phyloP scores from a whole-genome alignment of 2,888 invertebrate species.

The Neoaliturus tenellus region DNA sequence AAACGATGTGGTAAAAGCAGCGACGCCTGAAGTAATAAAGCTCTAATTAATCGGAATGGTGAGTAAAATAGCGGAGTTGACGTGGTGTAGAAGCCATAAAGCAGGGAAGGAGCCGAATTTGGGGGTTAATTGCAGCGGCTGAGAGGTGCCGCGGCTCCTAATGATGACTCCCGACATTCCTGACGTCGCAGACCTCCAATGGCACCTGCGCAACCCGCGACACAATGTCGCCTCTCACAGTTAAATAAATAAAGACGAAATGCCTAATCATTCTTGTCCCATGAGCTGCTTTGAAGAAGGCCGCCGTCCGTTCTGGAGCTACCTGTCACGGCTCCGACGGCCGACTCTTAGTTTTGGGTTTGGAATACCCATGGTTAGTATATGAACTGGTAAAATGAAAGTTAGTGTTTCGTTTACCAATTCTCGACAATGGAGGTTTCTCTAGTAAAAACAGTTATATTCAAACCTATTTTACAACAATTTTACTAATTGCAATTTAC shows the following conservation, averaged over 20 bases:
- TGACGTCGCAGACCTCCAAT: not conserved
- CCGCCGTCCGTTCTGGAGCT: not conserved
- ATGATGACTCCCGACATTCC: slow-evolving; percentile 8
- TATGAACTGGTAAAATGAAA: too few species aligned
- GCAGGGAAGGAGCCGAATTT: slow-evolving; percentile 16
- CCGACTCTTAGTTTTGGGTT: too few species aligned
- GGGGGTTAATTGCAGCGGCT: slow-evolving; percentile 5
- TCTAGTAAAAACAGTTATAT: too few species aligned
- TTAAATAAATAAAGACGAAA: slow-evolving; percentile 37
- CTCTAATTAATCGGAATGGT: slow-evolving; percentile 10
- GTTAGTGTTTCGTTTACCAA: too few species aligned
- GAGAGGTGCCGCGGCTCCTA: not conserved
- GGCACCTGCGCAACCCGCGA: slow-evolving; percentile 9
- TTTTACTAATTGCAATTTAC: too few species aligned
- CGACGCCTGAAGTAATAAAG: slow-evolving; percentile 19
- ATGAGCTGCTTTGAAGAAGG: slow-evolving; percentile 19
- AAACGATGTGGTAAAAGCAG: not conserved
- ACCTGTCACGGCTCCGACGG: not conserved
- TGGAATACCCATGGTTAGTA: too few species aligned
- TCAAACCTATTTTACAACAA: too few species aligned
- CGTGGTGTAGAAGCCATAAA: slow-evolving; percentile 3
- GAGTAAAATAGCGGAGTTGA: not conserved
- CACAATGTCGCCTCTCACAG: not conserved
- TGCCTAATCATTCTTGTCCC: slow-evolving; percentile 22
- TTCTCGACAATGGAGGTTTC: too few species aligned